These are phyloP conservation scores for Clytia hemisphaerica DNA, from an alignment of 30 jellyfish, hydroid and myxozoan genomes.

Conservation along the genomic window DNA sequence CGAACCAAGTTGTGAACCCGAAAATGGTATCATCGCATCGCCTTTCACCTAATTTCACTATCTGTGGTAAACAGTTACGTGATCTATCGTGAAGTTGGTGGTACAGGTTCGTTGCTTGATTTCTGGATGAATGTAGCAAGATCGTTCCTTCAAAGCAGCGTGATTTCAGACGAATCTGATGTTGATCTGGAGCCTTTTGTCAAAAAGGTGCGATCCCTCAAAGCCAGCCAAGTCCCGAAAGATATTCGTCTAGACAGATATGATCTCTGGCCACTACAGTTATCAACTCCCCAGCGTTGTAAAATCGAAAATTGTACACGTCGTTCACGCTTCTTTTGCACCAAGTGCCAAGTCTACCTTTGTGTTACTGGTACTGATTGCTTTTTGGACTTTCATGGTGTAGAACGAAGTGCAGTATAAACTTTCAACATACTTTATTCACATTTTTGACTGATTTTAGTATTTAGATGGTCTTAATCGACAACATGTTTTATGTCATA, in stretches of 20 bases:
- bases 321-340: too few species aligned
- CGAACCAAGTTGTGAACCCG: constrained; percentile 38
- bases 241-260: constrained; percentile 13
- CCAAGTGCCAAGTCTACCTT: too few species aligned
- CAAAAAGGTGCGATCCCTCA: constrained; percentile 8
- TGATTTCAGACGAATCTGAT: constrained; percentile 1
- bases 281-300: constrained; percentile 22
- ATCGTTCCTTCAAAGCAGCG: neutral
- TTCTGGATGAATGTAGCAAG: neutral
- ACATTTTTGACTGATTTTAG: too few species aligned
- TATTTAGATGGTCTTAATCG: too few species aligned
- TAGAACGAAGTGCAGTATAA: too few species aligned
- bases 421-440: too few species aligned
- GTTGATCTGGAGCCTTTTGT: constrained; percentile 21
- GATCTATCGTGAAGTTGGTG: constrained; percentile 30
- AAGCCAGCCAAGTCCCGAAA: constrained; percentile 25
- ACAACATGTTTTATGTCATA: too few species aligned
- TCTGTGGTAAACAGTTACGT: constrained; percentile 27
- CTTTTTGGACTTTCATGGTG: too few species aligned
- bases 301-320: too few species aligned
- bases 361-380: too few species aligned
- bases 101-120: constrained; percentile 9
- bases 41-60: constrained; percentile 18
- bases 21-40: constrained; percentile 37
- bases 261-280: constrained; percentile 31